These are phyloP conservation scores for Tretioscincus oriximinensis DNA, from an alignment of 2,113 vertebrate species.

Conservation along the genomic window DNA sequence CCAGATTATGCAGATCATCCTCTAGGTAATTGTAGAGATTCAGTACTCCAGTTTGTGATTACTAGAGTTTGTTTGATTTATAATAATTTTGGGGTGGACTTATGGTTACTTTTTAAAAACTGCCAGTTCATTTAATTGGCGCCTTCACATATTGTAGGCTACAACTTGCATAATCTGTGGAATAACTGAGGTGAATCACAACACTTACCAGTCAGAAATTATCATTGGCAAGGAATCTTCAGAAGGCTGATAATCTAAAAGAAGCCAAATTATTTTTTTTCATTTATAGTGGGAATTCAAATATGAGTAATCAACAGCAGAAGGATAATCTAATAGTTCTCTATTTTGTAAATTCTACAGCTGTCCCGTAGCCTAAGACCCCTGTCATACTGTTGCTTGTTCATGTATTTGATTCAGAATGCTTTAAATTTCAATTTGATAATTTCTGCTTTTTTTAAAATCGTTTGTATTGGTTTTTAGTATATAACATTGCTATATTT, in stretches of 20 bases:
- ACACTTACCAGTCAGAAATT: too few relatives aligned
- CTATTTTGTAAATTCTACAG: background rate
- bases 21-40: constrained; percentile 81
- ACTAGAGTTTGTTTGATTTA: constrained; percentile 8
- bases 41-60: background rate
- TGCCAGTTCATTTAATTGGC: background rate
- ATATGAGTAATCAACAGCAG: background rate
- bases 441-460: too few relatives aligned
- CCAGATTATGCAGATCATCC: constrained; percentile 98
- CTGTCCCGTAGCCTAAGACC: background rate
- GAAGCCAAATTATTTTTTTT: too few relatives aligned
- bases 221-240: too few relatives aligned
- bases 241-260: too few relatives aligned
- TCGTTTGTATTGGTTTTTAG: too few relatives aligned
- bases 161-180: too few relatives aligned
- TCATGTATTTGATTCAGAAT: too few relatives aligned
- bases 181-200: too few relatives aligned
- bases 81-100: background rate
- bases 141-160: too few relatives aligned
- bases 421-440: too few relatives aligned
- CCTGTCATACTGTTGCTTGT: background rate
- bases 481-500: too few relatives aligned
- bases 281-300: background rate
- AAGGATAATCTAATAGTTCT: background rate
- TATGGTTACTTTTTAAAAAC: background rate